Percentiles rank a stretch among this genome's conserved stretches.
These are phyloP conservation scores for Sitobion miscanthi DNA, from an alignment of 1,140 invertebrate genomes.

Conservation along the genomic window DNA sequence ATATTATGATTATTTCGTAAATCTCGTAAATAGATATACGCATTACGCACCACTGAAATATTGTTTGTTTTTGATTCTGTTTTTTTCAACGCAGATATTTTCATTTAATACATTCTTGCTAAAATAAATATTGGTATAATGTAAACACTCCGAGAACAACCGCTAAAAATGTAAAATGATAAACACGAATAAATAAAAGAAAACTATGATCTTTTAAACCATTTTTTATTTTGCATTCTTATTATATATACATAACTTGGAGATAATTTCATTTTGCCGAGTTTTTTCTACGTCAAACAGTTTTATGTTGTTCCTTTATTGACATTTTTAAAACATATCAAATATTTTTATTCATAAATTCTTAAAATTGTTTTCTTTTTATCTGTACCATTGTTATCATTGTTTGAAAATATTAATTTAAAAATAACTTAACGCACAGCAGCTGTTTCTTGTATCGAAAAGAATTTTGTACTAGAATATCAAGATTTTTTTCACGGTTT, in stretches of 20 bases:
- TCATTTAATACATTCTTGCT: slow-evolving; percentile 9
- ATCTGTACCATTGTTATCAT: not conserved
- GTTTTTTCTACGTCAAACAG: not conserved
- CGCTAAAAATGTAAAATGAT: not conserved
- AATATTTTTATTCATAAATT: slow-evolving; percentile 21
- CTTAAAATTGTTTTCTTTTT: not conserved
- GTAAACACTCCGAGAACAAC: not conserved
- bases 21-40: not conserved
- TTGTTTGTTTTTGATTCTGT: slow-evolving; percentile 14
- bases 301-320: slow-evolving; percentile 1
- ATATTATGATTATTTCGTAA: not conserved
- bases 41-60: not conserved
- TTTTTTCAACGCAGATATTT: not conserved
- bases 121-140: slow-evolving; percentile 8
- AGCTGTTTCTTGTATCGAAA: not conserved
- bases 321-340: not conserved
- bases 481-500: not conserved
- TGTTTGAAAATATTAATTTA: slow-evolving; percentile 21
- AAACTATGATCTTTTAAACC: slow-evolving; percentile 1
- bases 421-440: not conserved
- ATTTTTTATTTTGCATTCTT: not conserved
- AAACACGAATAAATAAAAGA: not conserved
- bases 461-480: no score
- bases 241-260: not conserved
- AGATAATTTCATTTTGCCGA: slow-evolving; percentile 7